Evolutionary conservation across 1,140 invertebrate genomes (phyloP).

Genomic region (Trachymyrmex cornetzi): DNA sequence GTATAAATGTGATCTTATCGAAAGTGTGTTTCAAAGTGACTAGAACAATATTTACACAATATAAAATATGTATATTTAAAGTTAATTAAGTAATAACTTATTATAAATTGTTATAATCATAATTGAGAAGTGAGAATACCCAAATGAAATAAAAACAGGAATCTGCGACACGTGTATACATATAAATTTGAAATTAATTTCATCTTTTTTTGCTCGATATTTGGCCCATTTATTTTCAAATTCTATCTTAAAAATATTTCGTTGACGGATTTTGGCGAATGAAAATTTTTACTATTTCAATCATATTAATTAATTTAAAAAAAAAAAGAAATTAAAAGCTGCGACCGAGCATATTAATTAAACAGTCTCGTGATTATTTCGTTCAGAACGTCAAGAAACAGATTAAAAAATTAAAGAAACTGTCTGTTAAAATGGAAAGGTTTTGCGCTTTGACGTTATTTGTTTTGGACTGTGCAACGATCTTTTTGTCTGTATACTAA

Average conservation of each 20-base stretch:
- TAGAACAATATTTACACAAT: neutral
- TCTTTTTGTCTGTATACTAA: neutral
- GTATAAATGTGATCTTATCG: neutral
- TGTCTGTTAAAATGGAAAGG: neutral
- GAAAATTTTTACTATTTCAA: neutral
- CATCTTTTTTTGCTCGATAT: neutral
- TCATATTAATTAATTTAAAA: neutral
- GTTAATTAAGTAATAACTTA: neutral
- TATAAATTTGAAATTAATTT: neutral
- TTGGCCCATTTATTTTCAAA: no score
- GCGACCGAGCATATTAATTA: neutral
- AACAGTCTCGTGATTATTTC: neutral
- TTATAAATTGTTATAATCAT: neutral
- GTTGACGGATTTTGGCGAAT: neutral
- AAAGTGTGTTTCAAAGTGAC: neutral
- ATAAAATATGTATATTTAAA: neutral
- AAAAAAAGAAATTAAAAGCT: no score
- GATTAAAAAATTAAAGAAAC: neutral
- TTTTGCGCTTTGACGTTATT: neutral
- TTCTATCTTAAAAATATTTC: neutral
- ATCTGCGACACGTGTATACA: neutral
- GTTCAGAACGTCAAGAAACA: neutral
- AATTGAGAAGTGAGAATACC: neutral
- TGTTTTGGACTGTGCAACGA: no score
- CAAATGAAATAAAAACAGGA: neutral